A percentile compares a stretch with the other conserved stretches of the same genome.
These are phyloP conservation scores for Catharus minimus DNA, from an alignment of 2,113 vertebrate species.

Conservation along the genomic window DNA sequence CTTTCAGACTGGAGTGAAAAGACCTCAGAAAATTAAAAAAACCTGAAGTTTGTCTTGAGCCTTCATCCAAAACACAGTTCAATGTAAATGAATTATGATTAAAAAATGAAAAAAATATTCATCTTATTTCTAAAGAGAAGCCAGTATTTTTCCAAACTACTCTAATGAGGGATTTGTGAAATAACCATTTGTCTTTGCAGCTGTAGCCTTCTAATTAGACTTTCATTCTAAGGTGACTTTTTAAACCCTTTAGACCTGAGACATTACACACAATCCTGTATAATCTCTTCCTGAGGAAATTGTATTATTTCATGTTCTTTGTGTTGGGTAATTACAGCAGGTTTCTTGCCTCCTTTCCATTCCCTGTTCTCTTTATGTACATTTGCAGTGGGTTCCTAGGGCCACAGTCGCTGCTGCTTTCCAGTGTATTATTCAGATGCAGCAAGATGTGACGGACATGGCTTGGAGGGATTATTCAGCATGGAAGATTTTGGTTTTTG, in stretches of 20 bases:
- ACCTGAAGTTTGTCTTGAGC: not conserved
- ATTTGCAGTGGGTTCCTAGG: not conserved
- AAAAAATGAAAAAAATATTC: not conserved
- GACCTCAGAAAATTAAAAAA: not conserved
- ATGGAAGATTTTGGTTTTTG: not conserved
- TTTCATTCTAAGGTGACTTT: not conserved
- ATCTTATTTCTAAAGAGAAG: not conserved
- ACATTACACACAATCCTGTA: not conserved
- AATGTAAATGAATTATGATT: not conserved
- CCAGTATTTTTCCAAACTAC: constrained; percentile 35
- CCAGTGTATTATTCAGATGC: not conserved
- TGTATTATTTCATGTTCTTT: not conserved
- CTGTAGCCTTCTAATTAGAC: constrained; percentile 10
- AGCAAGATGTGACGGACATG: not conserved
- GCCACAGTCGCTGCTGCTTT: not conserved
- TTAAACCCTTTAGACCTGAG: constrained; percentile 12
- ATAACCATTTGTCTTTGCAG: not conserved
- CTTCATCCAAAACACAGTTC: not conserved
- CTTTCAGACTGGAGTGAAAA: not conserved
- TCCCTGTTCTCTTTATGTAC: not conserved
- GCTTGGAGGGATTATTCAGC: not conserved
- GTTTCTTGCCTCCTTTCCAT: not conserved
- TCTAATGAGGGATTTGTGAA: not conserved
- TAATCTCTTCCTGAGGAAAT: constrained; percentile 58
- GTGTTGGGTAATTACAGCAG: not conserved